These are phyloP conservation scores for Ephialtes manifestator DNA, from an alignment of 2,888 invertebrate species.

Conservation along the genomic window DNA sequence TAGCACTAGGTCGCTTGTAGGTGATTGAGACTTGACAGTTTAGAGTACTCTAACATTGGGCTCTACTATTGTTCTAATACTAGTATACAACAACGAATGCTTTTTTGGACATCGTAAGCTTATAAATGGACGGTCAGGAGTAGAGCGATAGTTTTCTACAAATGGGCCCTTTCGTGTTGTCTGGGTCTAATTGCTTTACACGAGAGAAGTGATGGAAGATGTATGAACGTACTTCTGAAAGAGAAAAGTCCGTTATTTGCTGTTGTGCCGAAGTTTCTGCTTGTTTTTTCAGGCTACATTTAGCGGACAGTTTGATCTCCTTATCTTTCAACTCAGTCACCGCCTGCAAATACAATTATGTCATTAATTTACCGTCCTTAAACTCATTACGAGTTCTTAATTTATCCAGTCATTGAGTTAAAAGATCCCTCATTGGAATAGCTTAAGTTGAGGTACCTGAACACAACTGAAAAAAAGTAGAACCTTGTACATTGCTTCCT, in stretches of 20 bases:
- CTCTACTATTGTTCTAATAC: no score
- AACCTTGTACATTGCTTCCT: no score
- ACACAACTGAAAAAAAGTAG: no score
- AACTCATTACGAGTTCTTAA: neutral
- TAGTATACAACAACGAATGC: no score
- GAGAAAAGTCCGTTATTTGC: conserved; percentile 51
- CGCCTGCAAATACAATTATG: conserved; percentile 44
- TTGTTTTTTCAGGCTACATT: conserved; percentile 32
- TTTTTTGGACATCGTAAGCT: no score
- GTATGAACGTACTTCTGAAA: conserved; percentile 62
- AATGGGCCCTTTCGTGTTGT: no score
- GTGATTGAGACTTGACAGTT: no score
- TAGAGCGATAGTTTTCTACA: no score
- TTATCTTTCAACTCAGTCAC: conserved; percentile 56
- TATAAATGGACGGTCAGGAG: no score
- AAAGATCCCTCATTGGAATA: neutral
- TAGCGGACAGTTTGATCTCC: conserved; percentile 26
- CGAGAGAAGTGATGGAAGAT: conserved; percentile 20
- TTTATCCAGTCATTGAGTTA: neutral
- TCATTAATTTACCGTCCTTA: neutral
- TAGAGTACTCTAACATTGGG: no score
- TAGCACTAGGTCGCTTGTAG: no score
- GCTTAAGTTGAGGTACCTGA: neutral
- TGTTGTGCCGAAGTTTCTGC: conserved; percentile 47
- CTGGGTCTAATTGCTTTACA: conserved; percentile 53